Conservation (phyloP, 2,113 vertebrate species). For the Scolopax mira region DNA sequence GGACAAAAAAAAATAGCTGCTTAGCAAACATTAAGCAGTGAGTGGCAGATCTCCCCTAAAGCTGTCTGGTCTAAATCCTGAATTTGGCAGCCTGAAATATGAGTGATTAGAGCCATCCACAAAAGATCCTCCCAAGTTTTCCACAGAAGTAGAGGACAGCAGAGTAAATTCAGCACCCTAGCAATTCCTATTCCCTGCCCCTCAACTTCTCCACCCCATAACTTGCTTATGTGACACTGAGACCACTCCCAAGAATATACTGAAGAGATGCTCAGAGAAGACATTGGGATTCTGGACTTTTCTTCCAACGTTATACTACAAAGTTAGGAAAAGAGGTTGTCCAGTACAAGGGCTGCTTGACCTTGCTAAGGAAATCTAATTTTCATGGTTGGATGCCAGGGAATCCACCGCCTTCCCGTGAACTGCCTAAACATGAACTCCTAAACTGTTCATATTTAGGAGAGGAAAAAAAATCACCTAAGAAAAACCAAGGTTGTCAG, state of each 20-base stretch:
- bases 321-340: not conserved
- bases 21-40: not conserved
- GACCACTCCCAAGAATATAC: not conserved
- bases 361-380: not conserved
- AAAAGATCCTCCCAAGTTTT: not conserved
- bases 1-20: not conserved
- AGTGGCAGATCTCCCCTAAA: not conserved
- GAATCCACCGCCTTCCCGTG: not conserved
- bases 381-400: not conserved
- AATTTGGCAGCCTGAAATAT: not conserved
- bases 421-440: not conserved
- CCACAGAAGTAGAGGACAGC: not conserved
- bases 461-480: not conserved
- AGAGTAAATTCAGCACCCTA: not conserved
- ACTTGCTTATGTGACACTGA: not conserved
- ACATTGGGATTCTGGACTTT: not conserved
- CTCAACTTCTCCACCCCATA: not conserved
- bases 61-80: not conserved
- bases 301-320: not conserved
- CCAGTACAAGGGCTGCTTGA: not conserved
- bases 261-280: not conserved
- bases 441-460: not conserved
- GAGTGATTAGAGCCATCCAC: not conserved
- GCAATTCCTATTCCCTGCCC: not conserved
- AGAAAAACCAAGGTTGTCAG: not conserved